phyloP scores from a whole-genome alignment of 2,797 vertebrate species.

The Paramormyrops hopkinsi region DNA sequence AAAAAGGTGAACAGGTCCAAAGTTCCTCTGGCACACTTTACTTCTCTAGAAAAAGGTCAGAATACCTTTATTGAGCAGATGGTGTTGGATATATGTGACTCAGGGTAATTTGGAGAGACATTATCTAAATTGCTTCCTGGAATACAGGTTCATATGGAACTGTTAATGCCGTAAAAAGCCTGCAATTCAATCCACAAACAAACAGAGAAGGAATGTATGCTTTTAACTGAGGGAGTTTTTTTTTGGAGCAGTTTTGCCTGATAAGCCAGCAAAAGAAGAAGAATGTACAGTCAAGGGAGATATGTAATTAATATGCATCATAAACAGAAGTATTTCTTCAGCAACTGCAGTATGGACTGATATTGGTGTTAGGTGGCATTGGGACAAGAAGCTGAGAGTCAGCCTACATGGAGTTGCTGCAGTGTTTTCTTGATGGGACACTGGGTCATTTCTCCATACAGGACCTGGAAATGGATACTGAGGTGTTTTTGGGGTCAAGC shows the following conservation, averaged over 20 bases:
- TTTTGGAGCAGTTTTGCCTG: not conserved
- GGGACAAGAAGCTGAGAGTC: not conserved
- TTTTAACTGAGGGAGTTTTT: not conserved
- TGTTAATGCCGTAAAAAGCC: not conserved
- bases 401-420: not conserved
- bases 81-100: not conserved
- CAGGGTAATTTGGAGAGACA: not conserved
- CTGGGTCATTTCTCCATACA: not conserved
- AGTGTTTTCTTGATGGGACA: not conserved
- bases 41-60: not conserved
- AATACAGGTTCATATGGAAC: not conserved
- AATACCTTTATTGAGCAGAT: not conserved
- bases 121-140: constrained; percentile 9
- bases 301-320: not conserved
- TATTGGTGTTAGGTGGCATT: not conserved
- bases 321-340: not conserved
- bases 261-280: not conserved
- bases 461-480: not conserved
- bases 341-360: not conserved
- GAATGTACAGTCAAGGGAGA: not conserved
- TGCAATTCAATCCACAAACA: not conserved
- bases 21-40: not conserved
- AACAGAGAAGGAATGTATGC: not conserved
- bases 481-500: not conserved
- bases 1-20: not conserved